phyloP scores from a whole-genome alignment of 2,797 vertebrate genomes.

The Malacoraja senta region DNA sequence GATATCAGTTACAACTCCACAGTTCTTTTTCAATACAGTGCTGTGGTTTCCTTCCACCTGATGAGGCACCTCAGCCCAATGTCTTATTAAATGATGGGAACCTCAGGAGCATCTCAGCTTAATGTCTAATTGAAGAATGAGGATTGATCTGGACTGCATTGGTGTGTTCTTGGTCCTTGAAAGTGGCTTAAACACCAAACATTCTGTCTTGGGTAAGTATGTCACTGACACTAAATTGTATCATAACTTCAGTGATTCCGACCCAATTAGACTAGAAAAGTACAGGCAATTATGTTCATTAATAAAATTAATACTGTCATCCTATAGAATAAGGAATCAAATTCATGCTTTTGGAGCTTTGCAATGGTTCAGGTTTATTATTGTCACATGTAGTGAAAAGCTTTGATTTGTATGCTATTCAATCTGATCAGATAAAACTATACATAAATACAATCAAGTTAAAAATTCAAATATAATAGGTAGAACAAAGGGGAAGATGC shows the following conservation, averaged over 20 bases:
- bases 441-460: no score
- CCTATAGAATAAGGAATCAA: not conserved
- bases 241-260: not conserved
- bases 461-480: no score
- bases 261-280: not conserved
- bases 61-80: not conserved
- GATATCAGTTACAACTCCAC: no score
- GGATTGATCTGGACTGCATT: not conserved
- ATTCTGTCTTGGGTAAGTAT: not conserved
- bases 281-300: not conserved
- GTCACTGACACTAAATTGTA: not conserved
- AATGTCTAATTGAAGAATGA: not conserved
- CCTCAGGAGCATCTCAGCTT: not conserved
- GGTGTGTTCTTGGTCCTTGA: not conserved
- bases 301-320: not conserved
- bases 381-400: no score
- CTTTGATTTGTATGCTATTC: no score
- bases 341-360: not conserved
- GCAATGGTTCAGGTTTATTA: no score
- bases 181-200: not conserved
- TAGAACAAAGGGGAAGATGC: no score
- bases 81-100: not conserved
- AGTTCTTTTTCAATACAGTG: no score
- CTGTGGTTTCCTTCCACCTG: no score
- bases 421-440: no score